Base-by-base conservation (phyloP, 2,113 vertebrate species). In the Dromas ardeola region DNA sequence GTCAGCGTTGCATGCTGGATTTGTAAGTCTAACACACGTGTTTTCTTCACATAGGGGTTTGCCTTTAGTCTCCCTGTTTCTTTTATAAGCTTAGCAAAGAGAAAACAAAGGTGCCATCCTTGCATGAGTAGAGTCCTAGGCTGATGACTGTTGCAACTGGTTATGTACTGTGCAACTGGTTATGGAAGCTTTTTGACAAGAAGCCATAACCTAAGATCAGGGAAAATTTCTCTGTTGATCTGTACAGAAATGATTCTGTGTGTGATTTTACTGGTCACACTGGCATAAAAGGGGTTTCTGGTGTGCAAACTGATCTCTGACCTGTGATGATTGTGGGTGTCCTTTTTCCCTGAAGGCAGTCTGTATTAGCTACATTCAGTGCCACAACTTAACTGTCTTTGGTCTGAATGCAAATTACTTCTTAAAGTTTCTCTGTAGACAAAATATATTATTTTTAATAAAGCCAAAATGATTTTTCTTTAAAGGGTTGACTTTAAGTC, bases 401-500 rank as follows among this genome's bases (percentile, higher is more conserved):
- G 69, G 23, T 78, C n/a, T 80, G 88, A 42, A 63, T 59, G 30
- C 16, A 80, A 47, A 42, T 91, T 81, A 58, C 79, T 89, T 55
- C 45, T 52, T 38, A 20, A 3, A 27, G 49, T 30, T 40, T 38
- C 38, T 76, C 50, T 76, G 13, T 40, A 61, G 47, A 30, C 11
- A 47, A 59, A 86, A 34, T 34, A 23, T 13, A 15, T 20, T 11
- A 18, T 61, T 83, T 17, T 34, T 42, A 25, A 32, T 76, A n/a
- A 42, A 67, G 26, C 17, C 21, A 49, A 52, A 82, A 61, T 53
- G 0, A 55, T 38, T 26, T 20, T 55, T 40, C 21, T 67, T 42
- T 73, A 45, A 76, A 73, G 32, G 22, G 8, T 32, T 56, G 78
- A 30, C 56, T 94, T 95, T 90, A 96, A 96, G 62, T 95, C 76